These are phyloP conservation scores for Dasyornis broadbenti DNA, from an alignment of 2,113 vertebrate species.

Conservation along the genomic window DNA sequence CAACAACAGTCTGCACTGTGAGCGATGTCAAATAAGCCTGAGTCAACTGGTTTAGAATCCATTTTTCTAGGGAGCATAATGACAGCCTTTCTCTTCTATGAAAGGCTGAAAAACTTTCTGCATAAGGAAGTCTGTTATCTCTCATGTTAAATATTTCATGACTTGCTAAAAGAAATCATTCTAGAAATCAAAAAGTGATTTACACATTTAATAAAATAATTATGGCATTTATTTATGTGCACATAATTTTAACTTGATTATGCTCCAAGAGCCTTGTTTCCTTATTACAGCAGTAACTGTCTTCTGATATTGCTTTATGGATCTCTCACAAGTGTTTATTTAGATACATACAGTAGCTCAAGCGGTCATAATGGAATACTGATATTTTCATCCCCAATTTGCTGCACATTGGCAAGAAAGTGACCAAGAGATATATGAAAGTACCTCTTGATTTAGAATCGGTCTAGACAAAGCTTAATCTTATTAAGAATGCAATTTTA, in stretches of 20 bases:
- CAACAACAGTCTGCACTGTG: slow-evolving; percentile 40
- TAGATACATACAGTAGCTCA: background rate
- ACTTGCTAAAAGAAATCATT: background rate
- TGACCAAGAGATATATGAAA: background rate
- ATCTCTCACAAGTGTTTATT: background rate
- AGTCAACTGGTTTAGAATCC: slow-evolving; percentile 32
- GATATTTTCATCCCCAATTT: background rate
- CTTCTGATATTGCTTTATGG: background rate
- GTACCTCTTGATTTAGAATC: background rate
- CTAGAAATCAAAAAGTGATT: slow-evolving; percentile 3
- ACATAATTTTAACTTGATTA: slow-evolving; percentile 21
- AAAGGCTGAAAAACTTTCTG: background rate
- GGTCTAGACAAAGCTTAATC: background rate
- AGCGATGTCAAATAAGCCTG: slow-evolving; percentile 29
- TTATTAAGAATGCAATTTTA: background rate
- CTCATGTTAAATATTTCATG: background rate
- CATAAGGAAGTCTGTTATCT: background rate
- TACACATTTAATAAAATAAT: slow-evolving; percentile 48
- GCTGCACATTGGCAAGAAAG: background rate
- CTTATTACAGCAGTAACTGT: background rate
- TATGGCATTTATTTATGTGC: background rate
- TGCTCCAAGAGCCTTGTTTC: background rate
- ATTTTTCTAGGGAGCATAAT: background rate
- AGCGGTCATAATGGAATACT: background rate
- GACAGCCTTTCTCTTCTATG: background rate